Evolutionary conservation across 2,888 invertebrate genomes (phyloP), one percentile per base, ranked within the genome.

Genomic region (Morpho helenor): DNA sequence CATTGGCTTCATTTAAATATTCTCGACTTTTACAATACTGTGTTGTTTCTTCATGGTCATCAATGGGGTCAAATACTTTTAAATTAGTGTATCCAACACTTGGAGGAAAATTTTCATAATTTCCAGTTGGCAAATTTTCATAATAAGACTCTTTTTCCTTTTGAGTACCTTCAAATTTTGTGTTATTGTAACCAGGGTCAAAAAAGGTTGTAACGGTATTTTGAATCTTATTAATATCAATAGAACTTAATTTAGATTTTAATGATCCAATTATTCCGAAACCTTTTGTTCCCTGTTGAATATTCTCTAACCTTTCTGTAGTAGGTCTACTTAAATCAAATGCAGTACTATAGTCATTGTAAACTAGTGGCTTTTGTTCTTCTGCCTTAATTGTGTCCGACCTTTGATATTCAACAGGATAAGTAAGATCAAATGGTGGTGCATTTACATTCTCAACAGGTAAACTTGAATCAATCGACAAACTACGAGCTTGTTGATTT

Each of bases 151-250:
- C 52, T 9, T 8, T 50, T 45, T 72, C 70, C 44, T 71, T 68
- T 43, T 59, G 48, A 50, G 53, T 42, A 7, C 67, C 63, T 8
- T 76, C 75, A 7, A 70, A 67, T 68, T 77, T 79, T 9, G 63
- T 62, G n/a, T 76, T 74, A 69, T 86, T 87, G 58, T 82, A 89
- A 55, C 75, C 76, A 0, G 91, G 90, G 71, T 91, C 91, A 49
- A 91, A 91, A 66, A 91, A 91, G 0, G 86, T 88, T 0, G 90
- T 88, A 3, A 91, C 88, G 4, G 75, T 85, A 68, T 77, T 86
- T 70, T 90, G 90, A 47, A 91, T 80, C 68, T 87, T 91, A 72
- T 87, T 87, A 8, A 91, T 87, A 71, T 88, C 88, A 50, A 91
- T 72, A 7, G 84, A 77, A 62, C 82, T 81, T 0, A 90, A 74